Conservation (phyloP, 2,797 vertebrate genomes). For the Micrastur ruficollis region DNA sequence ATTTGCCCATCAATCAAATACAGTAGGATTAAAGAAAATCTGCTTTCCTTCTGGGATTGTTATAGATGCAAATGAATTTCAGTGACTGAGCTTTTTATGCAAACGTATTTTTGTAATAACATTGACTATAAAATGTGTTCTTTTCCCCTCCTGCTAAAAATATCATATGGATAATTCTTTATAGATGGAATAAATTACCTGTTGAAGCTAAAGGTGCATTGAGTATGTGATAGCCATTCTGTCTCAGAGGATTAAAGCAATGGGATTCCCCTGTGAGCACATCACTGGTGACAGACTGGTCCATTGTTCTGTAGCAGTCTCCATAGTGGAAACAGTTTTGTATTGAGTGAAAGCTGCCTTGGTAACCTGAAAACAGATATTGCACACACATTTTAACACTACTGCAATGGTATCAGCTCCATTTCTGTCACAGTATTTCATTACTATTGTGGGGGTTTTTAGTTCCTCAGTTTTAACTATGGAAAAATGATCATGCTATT, state of each 20-base stretch:
- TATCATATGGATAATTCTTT: not conserved
- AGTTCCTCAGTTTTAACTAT: not conserved
- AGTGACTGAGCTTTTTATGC: not conserved
- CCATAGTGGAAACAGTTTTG: constrained; percentile 93
- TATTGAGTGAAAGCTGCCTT: constrained; percentile 90
- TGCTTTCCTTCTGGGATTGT: not conserved
- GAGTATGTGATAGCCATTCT: constrained; percentile 88
- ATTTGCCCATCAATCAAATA: not conserved
- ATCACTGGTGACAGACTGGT: constrained; percentile 79
- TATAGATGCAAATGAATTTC: not conserved
- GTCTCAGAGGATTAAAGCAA: constrained; percentile 82
- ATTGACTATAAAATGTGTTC: not conserved
- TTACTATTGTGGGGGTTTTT: not conserved
- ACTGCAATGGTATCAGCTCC: not conserved
- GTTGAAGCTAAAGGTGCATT: constrained; percentile 77
- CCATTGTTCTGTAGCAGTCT: constrained; percentile 88
- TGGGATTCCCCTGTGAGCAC: constrained; percentile 84
- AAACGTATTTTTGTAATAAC: not conserved
- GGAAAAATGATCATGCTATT: not conserved
- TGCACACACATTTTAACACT: constrained; percentile 17
- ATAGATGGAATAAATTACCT: constrained; percentile 75
- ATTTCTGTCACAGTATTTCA: not conserved
- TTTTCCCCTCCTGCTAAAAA: not conserved
- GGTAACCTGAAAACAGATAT: constrained; percentile 85
- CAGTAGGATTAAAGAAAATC: not conserved